Percentiles rank a stretch among this genome's conserved stretches.
phyloP scores from a whole-genome alignment of 1,140 invertebrate genomes.

The Antheraea pernyi region DNA sequence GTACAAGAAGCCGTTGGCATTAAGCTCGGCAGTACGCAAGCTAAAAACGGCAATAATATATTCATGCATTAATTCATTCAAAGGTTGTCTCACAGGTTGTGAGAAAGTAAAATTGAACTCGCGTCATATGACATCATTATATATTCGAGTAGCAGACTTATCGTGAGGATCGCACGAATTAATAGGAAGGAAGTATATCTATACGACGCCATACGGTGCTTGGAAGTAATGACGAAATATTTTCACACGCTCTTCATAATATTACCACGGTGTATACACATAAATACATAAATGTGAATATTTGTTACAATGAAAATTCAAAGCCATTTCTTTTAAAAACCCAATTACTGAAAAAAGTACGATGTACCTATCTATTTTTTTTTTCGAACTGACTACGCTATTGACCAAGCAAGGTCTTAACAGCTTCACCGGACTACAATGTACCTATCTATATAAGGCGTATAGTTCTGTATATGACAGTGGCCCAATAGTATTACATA shows the following conservation, averaged over 20 bases:
- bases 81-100: background rate
- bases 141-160: slow-evolving; percentile 54
- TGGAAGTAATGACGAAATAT: slow-evolving; percentile 24
- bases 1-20: too few relatives aligned
- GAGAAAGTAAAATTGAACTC: slow-evolving; percentile 16
- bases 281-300: background rate
- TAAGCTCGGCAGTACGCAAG: too few relatives aligned
- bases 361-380: too few relatives aligned
- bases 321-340: too few relatives aligned
- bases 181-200: slow-evolving; percentile 65
- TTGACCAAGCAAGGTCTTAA: too few relatives aligned
- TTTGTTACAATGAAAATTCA: background rate
- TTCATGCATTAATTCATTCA: background rate
- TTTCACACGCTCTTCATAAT: slow-evolving; percentile 57
- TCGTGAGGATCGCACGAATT: slow-evolving; percentile 65
- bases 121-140: slow-evolving; percentile 57
- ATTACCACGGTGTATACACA: slow-evolving; percentile 2
- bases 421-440: too few relatives aligned
- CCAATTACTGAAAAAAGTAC: too few relatives aligned
- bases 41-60: too few relatives aligned
- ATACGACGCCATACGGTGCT: slow-evolving; percentile 58
- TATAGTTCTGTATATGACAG: too few relatives aligned
- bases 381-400: too few relatives aligned
- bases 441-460: too few relatives aligned
- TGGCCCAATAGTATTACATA: too few relatives aligned